Base-by-base conservation (phyloP, 2,797 vertebrate species). In the Pseudomugil gertrudae region DNA sequence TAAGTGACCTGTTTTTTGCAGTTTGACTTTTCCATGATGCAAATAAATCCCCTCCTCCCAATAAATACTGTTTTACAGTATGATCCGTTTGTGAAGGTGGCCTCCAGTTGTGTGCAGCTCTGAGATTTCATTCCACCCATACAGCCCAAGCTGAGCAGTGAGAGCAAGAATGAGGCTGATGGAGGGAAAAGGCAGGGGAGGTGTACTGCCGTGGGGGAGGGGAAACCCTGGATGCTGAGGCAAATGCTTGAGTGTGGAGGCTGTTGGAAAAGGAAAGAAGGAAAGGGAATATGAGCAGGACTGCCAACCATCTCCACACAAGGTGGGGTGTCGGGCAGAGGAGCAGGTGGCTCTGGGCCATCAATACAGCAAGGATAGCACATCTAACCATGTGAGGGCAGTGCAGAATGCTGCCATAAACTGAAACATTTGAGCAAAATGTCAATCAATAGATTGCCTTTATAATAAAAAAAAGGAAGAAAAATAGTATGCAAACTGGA, bases 261-360 rank as follows among this genome's bases (percentile, higher is more conserved):
- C 78, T 78, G 84, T 73, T 75, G 78, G 84, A 77, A 78, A 78
- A 69, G 70, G 57, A 80, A 74, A 74, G 81, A 81, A 75, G 67
- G 69, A 60, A 74, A 76, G 61, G 84, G 74, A 84, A 79, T 57
- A 35, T 60, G 75, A 87, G 76, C 33, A 50, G 63, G 55, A 78
- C 82, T 91, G 87, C 85, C 89, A 92, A 89, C 72, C 78, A 82
- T 86, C 85, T 84, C 86, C 65, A 76, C 61, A 74, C 85, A 82
- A 83, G 86, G 90, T 87, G 83, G 89, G 87, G 84, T 76, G 87
- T 87, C 84, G 69, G 75, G 84, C 81, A 76, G 51, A 84, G 71
- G 84, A 90, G 80, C 87, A 89, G 85, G 90, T 88, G 88, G 86
- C 81, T 74, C 67, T 47, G 72, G 84, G 85, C 83, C 84, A 87